phyloP scores from a whole-genome alignment of 2,888 invertebrate genomes.

The Phaonia tiefii region DNA sequence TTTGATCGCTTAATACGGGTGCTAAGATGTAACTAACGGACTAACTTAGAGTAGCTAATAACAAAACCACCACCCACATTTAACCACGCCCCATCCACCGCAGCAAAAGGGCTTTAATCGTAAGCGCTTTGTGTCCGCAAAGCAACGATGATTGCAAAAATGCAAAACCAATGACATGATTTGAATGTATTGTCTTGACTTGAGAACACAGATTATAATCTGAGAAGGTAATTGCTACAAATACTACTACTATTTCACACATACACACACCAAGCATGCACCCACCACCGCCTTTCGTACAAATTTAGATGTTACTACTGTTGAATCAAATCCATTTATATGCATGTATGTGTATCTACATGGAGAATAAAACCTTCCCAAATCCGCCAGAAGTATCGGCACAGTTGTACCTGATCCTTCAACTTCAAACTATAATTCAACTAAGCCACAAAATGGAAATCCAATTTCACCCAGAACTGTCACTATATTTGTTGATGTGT shows the following conservation, averaged over 20 bases:
- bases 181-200: conserved; percentile 6
- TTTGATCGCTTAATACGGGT: background rate
- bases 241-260: background rate
- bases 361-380: too few relatives aligned
- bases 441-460: too few relatives aligned
- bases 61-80: background rate
- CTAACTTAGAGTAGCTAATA: background rate
- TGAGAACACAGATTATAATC: conserved; percentile 23
- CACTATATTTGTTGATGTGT: too few relatives aligned
- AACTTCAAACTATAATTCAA: too few relatives aligned
- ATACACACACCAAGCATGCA: too few relatives aligned
- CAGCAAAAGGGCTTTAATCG: background rate
- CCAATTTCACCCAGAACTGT: too few relatives aligned
- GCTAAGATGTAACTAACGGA: background rate
- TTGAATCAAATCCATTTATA: background rate
- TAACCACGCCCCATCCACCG: background rate
- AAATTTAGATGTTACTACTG: too few relatives aligned
- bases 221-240: conserved; percentile 32
- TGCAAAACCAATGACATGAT: background rate
- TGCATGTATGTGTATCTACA: background rate
- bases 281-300: too few relatives aligned
- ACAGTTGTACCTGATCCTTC: too few relatives aligned
- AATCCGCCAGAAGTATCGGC: too few relatives aligned
- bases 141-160: background rate
- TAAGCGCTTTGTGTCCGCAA: background rate